Conservation (phyloP, 2,888 invertebrate genomes). For the Pegoplata infirma region DNA sequence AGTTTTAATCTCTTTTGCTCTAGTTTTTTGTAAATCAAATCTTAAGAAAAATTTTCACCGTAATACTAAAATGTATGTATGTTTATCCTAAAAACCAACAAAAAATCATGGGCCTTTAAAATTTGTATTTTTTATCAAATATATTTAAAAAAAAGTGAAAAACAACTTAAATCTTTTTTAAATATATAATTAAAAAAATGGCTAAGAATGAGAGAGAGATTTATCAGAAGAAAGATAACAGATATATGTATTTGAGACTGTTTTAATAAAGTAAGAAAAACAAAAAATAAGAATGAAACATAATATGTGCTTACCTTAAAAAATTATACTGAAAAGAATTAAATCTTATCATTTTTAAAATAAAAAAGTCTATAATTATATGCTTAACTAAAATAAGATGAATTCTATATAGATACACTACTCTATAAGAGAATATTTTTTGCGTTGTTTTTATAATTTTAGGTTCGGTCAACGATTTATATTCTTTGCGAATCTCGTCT, state of each 20-base stretch:
- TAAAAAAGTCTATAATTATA: background rate
- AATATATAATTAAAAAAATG: slow-evolving; percentile 21
- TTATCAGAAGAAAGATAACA: slow-evolving; percentile 30
- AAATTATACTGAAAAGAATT: slow-evolving; percentile 23
- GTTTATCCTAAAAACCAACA: slow-evolving; percentile 22
- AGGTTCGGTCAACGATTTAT: too few relatives aligned
- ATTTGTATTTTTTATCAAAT: slow-evolving; percentile 54
- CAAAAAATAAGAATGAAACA: slow-evolving; percentile 20
- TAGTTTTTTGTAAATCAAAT: background rate
- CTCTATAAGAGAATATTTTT: too few relatives aligned
- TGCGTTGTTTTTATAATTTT: too few relatives aligned
- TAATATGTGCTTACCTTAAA: slow-evolving; percentile 45
- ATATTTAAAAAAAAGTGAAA: slow-evolving; percentile 34
- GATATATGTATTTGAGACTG: slow-evolving; percentile 60
- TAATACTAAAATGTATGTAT: slow-evolving; percentile 7
- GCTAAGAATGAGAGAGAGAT: slow-evolving; percentile 14
- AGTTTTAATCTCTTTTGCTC: slow-evolving; percentile 46
- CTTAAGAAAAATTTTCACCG: background rate
- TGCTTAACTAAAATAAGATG: background rate
- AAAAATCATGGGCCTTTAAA: slow-evolving; percentile 54
- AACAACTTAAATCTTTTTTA: background rate
- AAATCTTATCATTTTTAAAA: background rate
- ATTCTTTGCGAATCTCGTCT: too few relatives aligned
- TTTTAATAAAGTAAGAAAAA: slow-evolving; percentile 36
- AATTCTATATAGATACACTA: too few relatives aligned